phyloP scores from a whole-genome alignment of 1,140 invertebrate genomes.

The Scylla paramamosain region DNA sequence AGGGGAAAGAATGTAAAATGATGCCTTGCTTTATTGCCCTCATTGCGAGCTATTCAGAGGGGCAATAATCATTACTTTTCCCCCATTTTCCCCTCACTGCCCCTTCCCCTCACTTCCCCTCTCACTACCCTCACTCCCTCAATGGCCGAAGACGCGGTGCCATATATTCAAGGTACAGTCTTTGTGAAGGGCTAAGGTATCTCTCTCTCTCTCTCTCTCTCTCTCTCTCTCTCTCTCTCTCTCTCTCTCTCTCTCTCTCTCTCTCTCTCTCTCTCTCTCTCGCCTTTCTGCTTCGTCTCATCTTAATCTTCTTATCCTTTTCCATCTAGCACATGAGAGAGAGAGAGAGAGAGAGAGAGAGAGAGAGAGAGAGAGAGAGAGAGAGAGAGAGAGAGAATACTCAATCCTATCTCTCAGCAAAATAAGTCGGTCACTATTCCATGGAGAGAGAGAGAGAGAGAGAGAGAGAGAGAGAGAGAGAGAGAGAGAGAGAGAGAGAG shows the following conservation, averaged over 20 bases:
- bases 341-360: not conserved
- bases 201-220: not conserved
- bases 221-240: too few species aligned
- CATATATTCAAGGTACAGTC: not conserved
- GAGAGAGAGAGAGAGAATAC: not conserved
- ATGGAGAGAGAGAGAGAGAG: not conserved
- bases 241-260: not conserved
- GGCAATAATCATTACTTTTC: constrained; percentile 62
- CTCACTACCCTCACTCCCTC: not conserved
- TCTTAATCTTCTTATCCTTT: not conserved
- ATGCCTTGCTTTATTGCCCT: constrained; percentile 47
- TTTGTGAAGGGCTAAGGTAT: not conserved
- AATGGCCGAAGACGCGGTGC: not conserved
- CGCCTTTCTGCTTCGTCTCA: not conserved
- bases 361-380: not conserved
- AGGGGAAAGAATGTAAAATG: constrained; percentile 60
- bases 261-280: not conserved
- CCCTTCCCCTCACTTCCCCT: constrained; percentile 34
- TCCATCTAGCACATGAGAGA: not conserved
- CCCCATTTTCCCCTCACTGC: constrained; percentile 26
- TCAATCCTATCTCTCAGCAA: too few species aligned
- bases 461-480: not conserved
- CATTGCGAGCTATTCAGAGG: constrained; percentile 32
- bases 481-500: not conserved
- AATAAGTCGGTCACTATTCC: too few species aligned